These are phyloP conservation scores for Dryococelus australis DNA, from an alignment of 2,888 invertebrate species.

Conservation along the genomic window DNA sequence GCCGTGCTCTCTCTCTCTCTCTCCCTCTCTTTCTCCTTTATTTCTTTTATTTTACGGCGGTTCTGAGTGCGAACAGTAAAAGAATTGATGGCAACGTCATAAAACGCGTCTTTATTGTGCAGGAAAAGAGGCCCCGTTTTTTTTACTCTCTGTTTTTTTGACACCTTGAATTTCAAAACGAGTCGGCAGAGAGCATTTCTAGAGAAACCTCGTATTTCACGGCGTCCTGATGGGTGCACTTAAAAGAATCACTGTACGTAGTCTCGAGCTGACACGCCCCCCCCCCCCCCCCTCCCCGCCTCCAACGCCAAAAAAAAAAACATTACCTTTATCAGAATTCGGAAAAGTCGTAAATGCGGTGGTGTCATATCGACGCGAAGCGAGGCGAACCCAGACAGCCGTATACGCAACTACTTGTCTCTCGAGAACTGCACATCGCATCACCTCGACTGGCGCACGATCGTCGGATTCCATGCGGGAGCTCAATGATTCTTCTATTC, in stretches of 20 bases:
- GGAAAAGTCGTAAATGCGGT: too few relatives aligned
- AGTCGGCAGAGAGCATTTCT: not conserved
- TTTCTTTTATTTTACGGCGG: not conserved
- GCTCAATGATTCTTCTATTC: too few relatives aligned
- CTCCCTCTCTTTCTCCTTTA: not conserved
- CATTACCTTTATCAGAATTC: too few relatives aligned
- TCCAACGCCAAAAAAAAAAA: too few relatives aligned
- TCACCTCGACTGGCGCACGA: too few relatives aligned
- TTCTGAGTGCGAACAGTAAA: slow-evolving; percentile 3
- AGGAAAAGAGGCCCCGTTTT: not conserved
- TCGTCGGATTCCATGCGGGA: too few relatives aligned
- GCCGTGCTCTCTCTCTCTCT: not conserved
- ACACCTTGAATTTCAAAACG: not conserved
- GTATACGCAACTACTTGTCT: too few relatives aligned
- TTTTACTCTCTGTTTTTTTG: not conserved
- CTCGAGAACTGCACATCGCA: too few relatives aligned
- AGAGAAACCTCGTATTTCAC: not conserved
- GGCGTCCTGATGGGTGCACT: not conserved
- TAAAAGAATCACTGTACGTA: not conserved
- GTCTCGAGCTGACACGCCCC: too few relatives aligned
- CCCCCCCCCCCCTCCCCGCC: too few relatives aligned
- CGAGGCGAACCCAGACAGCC: too few relatives aligned
- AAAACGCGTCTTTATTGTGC: not conserved
- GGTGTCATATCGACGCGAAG: too few relatives aligned
- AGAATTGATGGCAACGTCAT: not conserved